Percentiles rank a stretch among this genome's conserved stretches.
These are phyloP conservation scores for Caranx ignobilis DNA, from an alignment of 2,113 vertebrate genomes.

Conservation along the genomic window DNA sequence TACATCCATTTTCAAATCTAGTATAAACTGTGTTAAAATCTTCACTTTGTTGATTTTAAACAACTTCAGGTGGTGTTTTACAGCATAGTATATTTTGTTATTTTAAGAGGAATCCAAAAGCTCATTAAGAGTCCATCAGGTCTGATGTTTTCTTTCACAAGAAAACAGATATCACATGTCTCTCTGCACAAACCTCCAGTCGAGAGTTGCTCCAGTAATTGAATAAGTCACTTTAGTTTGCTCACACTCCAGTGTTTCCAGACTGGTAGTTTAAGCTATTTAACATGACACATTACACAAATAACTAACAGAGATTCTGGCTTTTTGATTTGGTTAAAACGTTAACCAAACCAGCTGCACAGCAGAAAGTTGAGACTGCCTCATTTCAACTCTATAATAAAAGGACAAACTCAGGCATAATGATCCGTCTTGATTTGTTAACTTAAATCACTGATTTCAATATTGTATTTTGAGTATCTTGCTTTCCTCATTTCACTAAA, in stretches of 20 bases:
- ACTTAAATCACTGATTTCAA: neutral
- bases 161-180: neutral
- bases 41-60: neutral
- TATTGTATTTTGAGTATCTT: neutral
- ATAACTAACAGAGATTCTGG: constrained; percentile 6
- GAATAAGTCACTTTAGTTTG: neutral
- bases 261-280: neutral
- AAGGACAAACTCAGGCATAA: neutral
- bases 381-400: neutral
- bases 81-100: neutral
- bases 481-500: neutral
- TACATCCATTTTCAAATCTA: neutral
- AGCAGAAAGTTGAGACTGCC: neutral
- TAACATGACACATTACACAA: neutral
- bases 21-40: neutral
- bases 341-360: neutral
- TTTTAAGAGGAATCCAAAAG: neutral
- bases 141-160: constrained; percentile 1
- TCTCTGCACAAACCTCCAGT: neutral
- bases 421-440: neutral
- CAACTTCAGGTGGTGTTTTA: neutral
- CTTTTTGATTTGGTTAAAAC: neutral
- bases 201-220: neutral
- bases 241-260: constrained; percentile 13
- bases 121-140: neutral